Percentiles rank a stretch among this genome's conserved stretches.
These are phyloP conservation scores for Lucinisca nassula DNA, from an alignment of 2,888 invertebrate genomes.

Conservation along the genomic window DNA sequence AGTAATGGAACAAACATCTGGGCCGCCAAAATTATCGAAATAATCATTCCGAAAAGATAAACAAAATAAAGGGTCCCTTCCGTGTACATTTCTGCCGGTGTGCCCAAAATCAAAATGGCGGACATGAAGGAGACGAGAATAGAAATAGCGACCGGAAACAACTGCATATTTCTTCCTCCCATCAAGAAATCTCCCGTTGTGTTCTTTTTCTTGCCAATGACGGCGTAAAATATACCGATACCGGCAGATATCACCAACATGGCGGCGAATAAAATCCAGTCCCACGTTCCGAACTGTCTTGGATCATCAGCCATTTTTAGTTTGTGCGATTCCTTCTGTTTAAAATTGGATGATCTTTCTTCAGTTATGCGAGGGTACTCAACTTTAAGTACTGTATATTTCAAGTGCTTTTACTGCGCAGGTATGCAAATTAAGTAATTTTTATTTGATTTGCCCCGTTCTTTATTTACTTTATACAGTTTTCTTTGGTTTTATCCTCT, in stretches of 20 bases:
- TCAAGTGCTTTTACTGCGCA: no score
- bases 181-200: constrained; percentile 80
- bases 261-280: constrained; percentile 78
- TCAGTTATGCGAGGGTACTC: no score
- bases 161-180: constrained; percentile 80
- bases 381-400: no score
- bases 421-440: no score
- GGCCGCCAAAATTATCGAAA: constrained; percentile 65
- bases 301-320: constrained; percentile 32
- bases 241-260: constrained; percentile 77
- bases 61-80: constrained; percentile 79
- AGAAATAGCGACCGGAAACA: constrained; percentile 81
- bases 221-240: constrained; percentile 80
- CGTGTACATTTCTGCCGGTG: constrained; percentile 82
- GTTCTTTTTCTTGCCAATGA: constrained; percentile 68
- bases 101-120: constrained; percentile 83
- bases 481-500: no score
- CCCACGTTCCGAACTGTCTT: constrained; percentile 71
- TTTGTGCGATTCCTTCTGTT: no score
- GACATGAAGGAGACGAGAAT: constrained; percentile 85
- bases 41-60: constrained; percentile 65
- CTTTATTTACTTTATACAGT: no score
- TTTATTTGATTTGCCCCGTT: no score
- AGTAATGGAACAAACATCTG: constrained; percentile 74
- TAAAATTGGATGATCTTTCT: no score